Evolutionary conservation across 2,888 invertebrate species (phyloP).

Genomic region (Theristus sp.): DNA sequence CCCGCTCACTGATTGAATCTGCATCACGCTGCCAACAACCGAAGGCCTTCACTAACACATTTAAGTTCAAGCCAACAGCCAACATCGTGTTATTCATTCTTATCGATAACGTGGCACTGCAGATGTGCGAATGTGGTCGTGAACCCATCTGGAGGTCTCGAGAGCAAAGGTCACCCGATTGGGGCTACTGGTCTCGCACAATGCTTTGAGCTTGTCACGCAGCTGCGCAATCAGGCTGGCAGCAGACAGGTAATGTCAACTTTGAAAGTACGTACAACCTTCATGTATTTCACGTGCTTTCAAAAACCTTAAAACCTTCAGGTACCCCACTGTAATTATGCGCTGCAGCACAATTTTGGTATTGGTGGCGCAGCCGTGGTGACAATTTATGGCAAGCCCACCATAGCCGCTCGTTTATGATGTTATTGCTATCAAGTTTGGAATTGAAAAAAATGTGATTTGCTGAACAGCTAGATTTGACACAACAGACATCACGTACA

Average conservation of each 20-base stretch:
- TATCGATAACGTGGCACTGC: background rate
- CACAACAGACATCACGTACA: too few species aligned
- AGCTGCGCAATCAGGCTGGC: constrained; percentile 47
- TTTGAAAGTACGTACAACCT: background rate
- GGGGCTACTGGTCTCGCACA: constrained; percentile 76
- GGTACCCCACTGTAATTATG: constrained; percentile 36
- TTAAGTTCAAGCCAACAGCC: too few species aligned
- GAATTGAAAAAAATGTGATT: too few species aligned
- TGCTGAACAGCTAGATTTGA: too few species aligned
- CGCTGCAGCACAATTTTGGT: constrained; percentile 82
- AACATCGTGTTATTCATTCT: too few species aligned
- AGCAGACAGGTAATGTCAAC: background rate
- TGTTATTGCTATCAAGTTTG: too few species aligned
- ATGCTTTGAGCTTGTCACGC: constrained; percentile 68
- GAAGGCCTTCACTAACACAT: too few species aligned
- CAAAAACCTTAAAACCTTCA: background rate
- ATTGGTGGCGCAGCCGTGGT: constrained; percentile 15
- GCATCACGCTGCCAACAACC: too few species aligned
- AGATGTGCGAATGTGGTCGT: constrained; percentile 48
- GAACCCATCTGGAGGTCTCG: constrained; percentile 88
- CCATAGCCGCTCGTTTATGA: background rate
- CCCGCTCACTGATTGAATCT: too few species aligned
- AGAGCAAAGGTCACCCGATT: constrained; percentile 85
- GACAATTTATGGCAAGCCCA: constrained; percentile 10
- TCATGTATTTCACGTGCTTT: background rate